phyloP scores from a whole-genome alignment of 2,888 invertebrate species.

The Ennomos erosarius region DNA sequence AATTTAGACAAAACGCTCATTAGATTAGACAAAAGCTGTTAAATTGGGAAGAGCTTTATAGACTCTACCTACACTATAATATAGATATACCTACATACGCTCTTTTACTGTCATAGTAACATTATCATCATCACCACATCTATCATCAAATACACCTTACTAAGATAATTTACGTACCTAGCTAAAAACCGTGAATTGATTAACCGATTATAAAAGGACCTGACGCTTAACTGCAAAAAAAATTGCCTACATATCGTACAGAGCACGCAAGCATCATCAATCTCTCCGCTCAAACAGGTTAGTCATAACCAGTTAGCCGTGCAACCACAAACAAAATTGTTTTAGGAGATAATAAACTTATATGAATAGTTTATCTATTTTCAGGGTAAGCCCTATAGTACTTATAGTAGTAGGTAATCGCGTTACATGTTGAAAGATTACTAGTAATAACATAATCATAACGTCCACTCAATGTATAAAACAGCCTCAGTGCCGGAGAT shows the following conservation, averaged over 20 bases:
- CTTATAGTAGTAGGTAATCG: slow-evolving; percentile 33
- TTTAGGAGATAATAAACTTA: slow-evolving; percentile 2
- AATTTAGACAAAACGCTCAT: no score
- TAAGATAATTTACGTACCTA: no score
- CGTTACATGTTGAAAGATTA: slow-evolving; percentile 38
- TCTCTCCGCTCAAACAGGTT: slow-evolving; percentile 20
- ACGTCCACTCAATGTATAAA: slow-evolving; percentile 64
- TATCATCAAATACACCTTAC: no score
- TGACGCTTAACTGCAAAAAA: slow-evolving; percentile 2
- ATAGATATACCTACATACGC: no score
- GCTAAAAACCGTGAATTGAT: no score
- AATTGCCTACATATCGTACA: not conserved
- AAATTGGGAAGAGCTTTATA: no score
- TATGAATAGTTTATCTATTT: slow-evolving; percentile 10
- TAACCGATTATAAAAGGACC: not conserved
- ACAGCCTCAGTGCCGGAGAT: slow-evolving; percentile 53
- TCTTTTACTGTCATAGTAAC: no score
- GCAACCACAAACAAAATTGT: slow-evolving; percentile 19
- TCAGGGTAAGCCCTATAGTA: slow-evolving; percentile 16
- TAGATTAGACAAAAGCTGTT: no score
- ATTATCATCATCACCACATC: no score
- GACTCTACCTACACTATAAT: no score
- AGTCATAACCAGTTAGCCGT: slow-evolving; percentile 12
- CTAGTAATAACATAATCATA: slow-evolving; percentile 39
- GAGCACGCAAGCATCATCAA: slow-evolving; percentile 7